Base-by-base conservation (phyloP, 2,113 vertebrate species). In the Montifringilla adamsi region DNA sequence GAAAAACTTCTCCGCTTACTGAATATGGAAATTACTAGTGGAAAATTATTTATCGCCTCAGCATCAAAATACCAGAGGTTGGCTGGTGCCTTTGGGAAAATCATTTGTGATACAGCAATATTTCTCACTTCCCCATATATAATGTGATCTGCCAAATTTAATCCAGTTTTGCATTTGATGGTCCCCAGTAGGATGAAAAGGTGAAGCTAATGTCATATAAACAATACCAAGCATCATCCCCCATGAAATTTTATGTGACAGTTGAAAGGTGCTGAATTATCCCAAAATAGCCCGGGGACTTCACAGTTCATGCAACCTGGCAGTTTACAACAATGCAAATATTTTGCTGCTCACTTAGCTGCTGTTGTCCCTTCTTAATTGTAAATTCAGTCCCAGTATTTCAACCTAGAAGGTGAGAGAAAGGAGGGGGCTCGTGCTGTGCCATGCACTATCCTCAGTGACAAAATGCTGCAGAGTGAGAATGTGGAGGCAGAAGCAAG, bases 261-360 rank as follows among this genome's bases (percentile, higher is more conserved):
- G 90, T 96, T 97, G 96, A 96, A 97, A 97, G 96, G 94, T 96
- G 95, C 94, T 64, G 41, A 95, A 96, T 97, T 97, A 96, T 96
- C 87, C 94, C 82, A 58, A 92, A 79, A 92, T 94, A 95, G 94
- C 52, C 92, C 37, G 11, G 90, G 87, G 95, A 95, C 82, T 91
- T 96, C 84, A 91, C 95, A 96, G 93, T 89, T 96, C 95, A 76
- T 70, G 79, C 76, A 91, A 77, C 86, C 87, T 93, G 95, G 88
- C 90, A 93, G 90, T 93, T 95, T 94, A 90, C 93, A 97, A 87
- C 87, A 95, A 97, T 93, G 92, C 84, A 95, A 90, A 96, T 96
- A 95, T 95, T 95, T 95, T 94, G 68, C 80, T 96, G 90, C 88
- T 97, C 94, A 82, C 47, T 97, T 94, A 82, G 69, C 84, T 93